Evolutionary conservation across 2,113 vertebrate genomes (phyloP), one percentile per base, ranked within the genome.

Genomic region (Sphyrna mokarran): DNA sequence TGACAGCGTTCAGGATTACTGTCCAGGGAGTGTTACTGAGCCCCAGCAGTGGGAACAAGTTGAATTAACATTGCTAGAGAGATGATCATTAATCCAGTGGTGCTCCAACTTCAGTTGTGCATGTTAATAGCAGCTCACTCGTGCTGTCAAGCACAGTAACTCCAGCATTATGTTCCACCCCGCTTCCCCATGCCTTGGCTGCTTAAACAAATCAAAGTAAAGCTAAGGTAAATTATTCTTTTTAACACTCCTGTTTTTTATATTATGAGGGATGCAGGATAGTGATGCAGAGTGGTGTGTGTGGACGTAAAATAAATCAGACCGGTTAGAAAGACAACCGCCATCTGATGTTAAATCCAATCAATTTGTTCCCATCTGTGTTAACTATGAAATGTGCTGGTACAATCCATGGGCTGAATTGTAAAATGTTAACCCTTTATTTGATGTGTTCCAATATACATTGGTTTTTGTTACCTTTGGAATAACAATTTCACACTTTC

Each of bases 21-120:
- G 93, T 23, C 93, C 23, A 16, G 93, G 93, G 37, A 95, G 93
- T 70, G 68, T 70, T 72, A n/a, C 66, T 43, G 63, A 66, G 61
- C 61, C 48, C 48, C 22, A 40, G 11, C 33, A 94, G 22, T 48
- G n/a, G 48, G 93, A 70, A 40, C 66, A 14, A 48, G 66, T 66
- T 40, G 40, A 72, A 72, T 95, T 72, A 95, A 11, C 40, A 29
- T 70, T 18, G 26, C 66, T 40, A 43, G 40, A 13, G 68, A 95
- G 93, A 70, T 95, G 40, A 72, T 95, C 93, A 48, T 95, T 95
- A 48, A 95, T 22, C 66, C 93, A 70, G 40, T 48, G 11, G 66
- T 70, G 20, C 93, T 26, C 40, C 68, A 48, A 10, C 37, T 22
- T 48, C 37, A 48, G 4, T 43, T 95, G 93, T 43, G 40, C 37